Conservation (phyloP, 37 sponge, comb jelly and placozoan species). For the Eunapius fragilis region DNA sequence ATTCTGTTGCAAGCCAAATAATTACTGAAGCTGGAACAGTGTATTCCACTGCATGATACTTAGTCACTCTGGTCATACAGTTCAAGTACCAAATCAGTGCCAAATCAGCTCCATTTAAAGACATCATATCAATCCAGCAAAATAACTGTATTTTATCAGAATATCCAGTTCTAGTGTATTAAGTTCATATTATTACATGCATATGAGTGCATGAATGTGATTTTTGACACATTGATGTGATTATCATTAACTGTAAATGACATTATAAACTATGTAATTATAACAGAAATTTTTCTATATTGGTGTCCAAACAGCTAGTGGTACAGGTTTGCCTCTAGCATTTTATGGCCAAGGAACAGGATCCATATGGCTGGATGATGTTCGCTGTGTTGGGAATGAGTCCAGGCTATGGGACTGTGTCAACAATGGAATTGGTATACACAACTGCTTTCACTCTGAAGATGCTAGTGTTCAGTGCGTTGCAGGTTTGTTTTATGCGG, state of each 20-base stretch:
- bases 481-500: not conserved
- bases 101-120: not conserved
- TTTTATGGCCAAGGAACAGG: constrained; percentile 38
- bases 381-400: constrained; percentile 24
- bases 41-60: too few relatives aligned
- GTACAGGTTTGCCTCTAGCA: not conserved
- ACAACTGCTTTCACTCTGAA: constrained; percentile 39
- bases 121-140: not conserved
- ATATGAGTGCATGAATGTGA: not conserved
- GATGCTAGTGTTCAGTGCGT: constrained; percentile 33
- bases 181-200: not conserved
- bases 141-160: not conserved
- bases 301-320: not conserved
- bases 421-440: constrained; percentile 9
- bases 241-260: not conserved
- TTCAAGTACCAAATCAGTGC: not conserved
- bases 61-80: too few relatives aligned
- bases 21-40: too few relatives aligned
- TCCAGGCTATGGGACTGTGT: constrained; percentile 17
- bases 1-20: too few relatives aligned
- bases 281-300: not conserved
- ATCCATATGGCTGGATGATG: constrained; percentile 27
- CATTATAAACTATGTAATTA: not conserved
- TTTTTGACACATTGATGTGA: too few relatives aligned
- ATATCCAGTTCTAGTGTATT: not conserved